A percentile compares a stretch with the other conserved stretches of the same genome.
Conservation (phyloP, 2,113 vertebrate genomes). For the Epinephelus moara region DNA sequence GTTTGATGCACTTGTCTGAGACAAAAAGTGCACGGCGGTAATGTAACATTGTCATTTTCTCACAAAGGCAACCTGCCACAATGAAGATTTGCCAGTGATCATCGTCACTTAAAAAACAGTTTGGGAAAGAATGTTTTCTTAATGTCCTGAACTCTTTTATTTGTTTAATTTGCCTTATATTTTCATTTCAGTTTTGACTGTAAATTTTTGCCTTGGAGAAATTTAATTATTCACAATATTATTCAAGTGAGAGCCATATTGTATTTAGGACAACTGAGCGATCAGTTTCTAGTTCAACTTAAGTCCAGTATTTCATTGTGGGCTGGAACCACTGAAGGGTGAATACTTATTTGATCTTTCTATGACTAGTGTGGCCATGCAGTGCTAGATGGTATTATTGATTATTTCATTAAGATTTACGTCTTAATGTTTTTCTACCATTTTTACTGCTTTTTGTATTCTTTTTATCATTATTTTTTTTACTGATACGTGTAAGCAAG, state of each 20-base stretch:
- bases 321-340: slow-evolving; percentile 78
- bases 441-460: slow-evolving; percentile 79
- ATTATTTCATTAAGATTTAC: slow-evolving; percentile 63
- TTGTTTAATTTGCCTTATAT: slow-evolving; percentile 68
- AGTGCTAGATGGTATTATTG: slow-evolving; percentile 59
- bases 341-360: slow-evolving; percentile 51
- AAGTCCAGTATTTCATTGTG: slow-evolving; percentile 81
- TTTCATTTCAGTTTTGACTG: slow-evolving; percentile 49
- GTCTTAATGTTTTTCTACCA: slow-evolving; percentile 76
- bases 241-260: slow-evolving; percentile 60
- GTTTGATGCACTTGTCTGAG: slow-evolving; percentile 55
- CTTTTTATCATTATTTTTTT: slow-evolving; percentile 76
- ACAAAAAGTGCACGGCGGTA: slow-evolving; percentile 56
- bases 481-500: slow-evolving; percentile 58
- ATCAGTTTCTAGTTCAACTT: slow-evolving; percentile 56
- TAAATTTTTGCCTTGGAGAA: slow-evolving; percentile 57
- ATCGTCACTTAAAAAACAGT: slow-evolving; percentile 31
- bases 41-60: slow-evolving; percentile 38
- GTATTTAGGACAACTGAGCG: slow-evolving; percentile 58
- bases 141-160: slow-evolving; percentile 36
- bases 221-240: slow-evolving; percentile 47
- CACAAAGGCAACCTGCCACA: slow-evolving; percentile 48
- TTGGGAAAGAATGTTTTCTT: slow-evolving; percentile 42
- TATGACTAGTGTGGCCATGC: slow-evolving; percentile 52
- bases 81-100: slow-evolving; percentile 63